These are phyloP conservation scores for Lindbergichthys nudifrons DNA, from an alignment of 2,797 vertebrate species.

Conservation along the genomic window DNA sequence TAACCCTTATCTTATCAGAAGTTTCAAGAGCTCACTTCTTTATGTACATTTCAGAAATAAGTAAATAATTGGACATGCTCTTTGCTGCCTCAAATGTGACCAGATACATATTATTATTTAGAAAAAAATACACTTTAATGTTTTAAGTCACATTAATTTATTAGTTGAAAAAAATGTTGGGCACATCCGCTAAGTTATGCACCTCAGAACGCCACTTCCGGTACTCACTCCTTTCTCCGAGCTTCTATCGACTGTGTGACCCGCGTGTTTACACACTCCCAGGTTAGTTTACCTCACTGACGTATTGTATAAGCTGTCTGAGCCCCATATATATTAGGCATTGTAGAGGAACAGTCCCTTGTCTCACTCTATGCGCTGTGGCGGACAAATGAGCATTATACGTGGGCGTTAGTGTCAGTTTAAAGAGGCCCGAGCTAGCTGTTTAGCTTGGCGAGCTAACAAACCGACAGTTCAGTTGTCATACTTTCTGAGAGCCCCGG, in stretches of 20 bases:
- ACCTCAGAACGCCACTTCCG: conserved; percentile 65
- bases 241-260: conserved; percentile 48
- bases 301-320: background rate
- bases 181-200: background rate
- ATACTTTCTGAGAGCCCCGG: background rate
- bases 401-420: background rate
- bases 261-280: conserved; percentile 79
- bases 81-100: fast-evolving
- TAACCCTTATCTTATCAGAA: background rate
- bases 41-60: background rate
- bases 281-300: conserved; percentile 64
- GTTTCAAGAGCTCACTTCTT: background rate
- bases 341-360: fast-evolving
- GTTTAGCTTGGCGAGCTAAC: conserved; percentile 58
- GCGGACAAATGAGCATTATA: background rate
- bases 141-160: no score
- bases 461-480: conserved; percentile 16
- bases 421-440: conserved; percentile 52
- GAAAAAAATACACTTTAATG: no score
- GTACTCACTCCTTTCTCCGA: conserved; percentile 54
- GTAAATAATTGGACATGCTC: fast-evolving
- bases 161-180: background rate
- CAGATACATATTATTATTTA: background rate
- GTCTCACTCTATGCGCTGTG: fast-evolving
- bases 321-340: fast-evolving